These are phyloP conservation scores for Gulo gulo DNA, from an alignment of 2,113 vertebrate species.

Conservation along the genomic window DNA sequence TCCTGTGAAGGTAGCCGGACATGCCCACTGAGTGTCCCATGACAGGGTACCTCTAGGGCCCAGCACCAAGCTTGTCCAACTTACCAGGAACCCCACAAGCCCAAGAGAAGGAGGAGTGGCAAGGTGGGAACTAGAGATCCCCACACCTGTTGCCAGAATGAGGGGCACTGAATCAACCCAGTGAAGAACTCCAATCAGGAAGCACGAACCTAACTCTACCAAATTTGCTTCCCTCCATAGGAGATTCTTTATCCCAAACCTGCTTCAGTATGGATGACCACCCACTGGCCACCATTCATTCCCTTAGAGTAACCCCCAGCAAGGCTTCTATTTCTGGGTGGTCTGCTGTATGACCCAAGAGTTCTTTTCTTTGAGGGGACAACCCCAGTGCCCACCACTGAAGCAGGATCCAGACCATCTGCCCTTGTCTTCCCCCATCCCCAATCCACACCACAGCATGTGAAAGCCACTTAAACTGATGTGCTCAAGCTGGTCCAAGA, in stretches of 20 bases:
- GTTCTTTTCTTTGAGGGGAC: background rate
- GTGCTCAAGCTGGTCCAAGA: background rate
- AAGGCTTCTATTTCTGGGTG: background rate
- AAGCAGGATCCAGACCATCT: background rate
- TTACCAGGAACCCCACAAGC: background rate
- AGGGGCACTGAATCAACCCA: background rate
- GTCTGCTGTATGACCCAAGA: background rate
- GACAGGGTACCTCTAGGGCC: background rate
- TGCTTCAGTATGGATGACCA: background rate
- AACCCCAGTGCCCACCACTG: background rate
- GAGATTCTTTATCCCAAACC: background rate
- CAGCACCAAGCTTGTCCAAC: background rate
- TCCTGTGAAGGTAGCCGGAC: background rate
- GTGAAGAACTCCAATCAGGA: background rate
- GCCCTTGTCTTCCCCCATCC: fast-evolving
- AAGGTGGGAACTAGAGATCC: background rate
- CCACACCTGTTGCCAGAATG: no score
- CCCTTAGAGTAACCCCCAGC: background rate
- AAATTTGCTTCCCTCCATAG: background rate
- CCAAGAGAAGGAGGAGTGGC: background rate
- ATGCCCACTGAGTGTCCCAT: background rate
- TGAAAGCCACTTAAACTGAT: background rate
- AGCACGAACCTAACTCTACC: background rate
- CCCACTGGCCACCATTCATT: background rate
- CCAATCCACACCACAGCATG: background rate